Evolutionary conservation across 2,888 invertebrate genomes (phyloP).

Genomic region (Tinea pellionella): DNA sequence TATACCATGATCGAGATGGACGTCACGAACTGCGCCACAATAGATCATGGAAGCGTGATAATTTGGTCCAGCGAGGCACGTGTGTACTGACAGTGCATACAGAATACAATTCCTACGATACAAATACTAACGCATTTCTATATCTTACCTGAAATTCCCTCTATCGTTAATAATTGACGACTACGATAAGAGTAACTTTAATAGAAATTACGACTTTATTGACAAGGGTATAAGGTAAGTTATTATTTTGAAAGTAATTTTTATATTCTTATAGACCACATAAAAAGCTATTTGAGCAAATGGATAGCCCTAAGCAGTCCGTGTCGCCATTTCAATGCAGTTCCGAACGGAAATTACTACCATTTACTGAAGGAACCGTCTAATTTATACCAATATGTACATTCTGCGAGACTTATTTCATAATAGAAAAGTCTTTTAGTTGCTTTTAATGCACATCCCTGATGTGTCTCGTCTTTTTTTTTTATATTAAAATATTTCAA

Average conservation of each 20-base stretch:
- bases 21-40: constrained; percentile 15
- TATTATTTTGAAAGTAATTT: not conserved
- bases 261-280: not conserved
- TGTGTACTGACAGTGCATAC: constrained; percentile 8
- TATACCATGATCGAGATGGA: constrained; percentile 12
- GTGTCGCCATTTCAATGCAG: constrained; percentile 64
- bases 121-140: not conserved
- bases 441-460: no score
- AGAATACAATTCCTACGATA: not conserved
- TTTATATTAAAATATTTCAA: no score
- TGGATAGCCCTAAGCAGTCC: constrained; percentile 54
- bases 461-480: no score
- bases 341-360: constrained; percentile 61
- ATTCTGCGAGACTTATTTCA: not conserved
- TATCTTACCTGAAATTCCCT: constrained; percentile 3
- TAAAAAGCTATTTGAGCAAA: constrained; percentile 52
- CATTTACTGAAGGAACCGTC: constrained; percentile 46
- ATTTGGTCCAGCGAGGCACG: constrained; percentile 13
- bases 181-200: not conserved
- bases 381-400: constrained; percentile 12
- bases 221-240: not conserved
- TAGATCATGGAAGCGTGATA: constrained; percentile 16
- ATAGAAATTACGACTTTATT: no score
- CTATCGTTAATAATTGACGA: not conserved
- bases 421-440: no score